A percentile compares a stretch with the other conserved stretches of the same genome.
These are phyloP conservation scores for Polymixis flavicincta DNA, from an alignment of 2,888 invertebrate species.

Conservation along the genomic window DNA sequence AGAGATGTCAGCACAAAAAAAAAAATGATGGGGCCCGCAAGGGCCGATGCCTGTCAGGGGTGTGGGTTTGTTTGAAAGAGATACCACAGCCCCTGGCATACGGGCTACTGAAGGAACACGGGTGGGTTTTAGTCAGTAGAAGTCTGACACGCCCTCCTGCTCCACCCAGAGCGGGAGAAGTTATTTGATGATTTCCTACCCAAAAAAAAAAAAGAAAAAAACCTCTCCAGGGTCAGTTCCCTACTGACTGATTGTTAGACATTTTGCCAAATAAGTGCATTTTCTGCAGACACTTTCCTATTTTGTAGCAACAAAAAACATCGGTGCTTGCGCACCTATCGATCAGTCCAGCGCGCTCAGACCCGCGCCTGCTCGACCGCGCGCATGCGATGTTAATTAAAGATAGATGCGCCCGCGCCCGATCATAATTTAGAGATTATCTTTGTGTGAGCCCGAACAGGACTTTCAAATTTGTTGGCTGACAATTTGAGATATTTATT, in stretches of 20 bases:
- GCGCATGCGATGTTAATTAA: slow-evolving; percentile 80
- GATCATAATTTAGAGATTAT: slow-evolving; percentile 75
- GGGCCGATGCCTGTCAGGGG: too few relatives aligned
- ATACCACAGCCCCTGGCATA: too few relatives aligned
- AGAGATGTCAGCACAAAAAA: too few relatives aligned
- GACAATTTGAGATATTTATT: slow-evolving; percentile 76
- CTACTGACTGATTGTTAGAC: neutral
- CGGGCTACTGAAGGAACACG: too few relatives aligned
- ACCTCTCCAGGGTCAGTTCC: neutral
- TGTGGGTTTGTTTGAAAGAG: too few relatives aligned
- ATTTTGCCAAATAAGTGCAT: neutral
- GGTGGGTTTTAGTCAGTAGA: too few relatives aligned
- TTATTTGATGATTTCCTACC: too few relatives aligned
- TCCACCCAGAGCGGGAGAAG: too few relatives aligned
- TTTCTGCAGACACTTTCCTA: slow-evolving; percentile 7
- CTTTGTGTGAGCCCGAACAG: slow-evolving; percentile 71
- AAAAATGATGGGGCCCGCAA: too few relatives aligned
- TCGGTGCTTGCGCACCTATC: slow-evolving; percentile 59
- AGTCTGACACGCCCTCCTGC: too few relatives aligned
- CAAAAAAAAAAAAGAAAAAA: too few relatives aligned
- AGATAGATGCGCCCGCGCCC: slow-evolving; percentile 76
- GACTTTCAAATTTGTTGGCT: slow-evolving; percentile 80
- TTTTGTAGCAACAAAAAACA: neutral
- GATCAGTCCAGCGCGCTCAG: slow-evolving; percentile 67
- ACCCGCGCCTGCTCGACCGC: neutral